A percentile compares a stretch with the other conserved stretches of the same genome.
These are phyloP conservation scores for Saimiri boliviensis DNA, from an alignment of 2,113 vertebrate genomes.

Conservation along the genomic window DNA sequence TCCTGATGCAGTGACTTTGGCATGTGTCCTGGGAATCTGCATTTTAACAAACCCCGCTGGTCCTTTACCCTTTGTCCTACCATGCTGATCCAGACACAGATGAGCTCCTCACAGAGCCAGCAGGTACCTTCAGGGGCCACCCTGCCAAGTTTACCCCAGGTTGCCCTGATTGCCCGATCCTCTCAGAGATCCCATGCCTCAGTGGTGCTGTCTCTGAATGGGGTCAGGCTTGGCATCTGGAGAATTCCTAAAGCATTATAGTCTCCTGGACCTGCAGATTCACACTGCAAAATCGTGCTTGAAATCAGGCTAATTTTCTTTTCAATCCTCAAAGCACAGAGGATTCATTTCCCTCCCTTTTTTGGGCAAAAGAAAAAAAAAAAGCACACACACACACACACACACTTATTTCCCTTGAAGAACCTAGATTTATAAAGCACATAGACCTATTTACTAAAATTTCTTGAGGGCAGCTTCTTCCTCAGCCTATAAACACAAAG, in stretches of 20 bases:
- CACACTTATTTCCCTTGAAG: conserved; percentile 16
- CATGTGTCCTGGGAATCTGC: neutral
- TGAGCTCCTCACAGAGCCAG: neutral
- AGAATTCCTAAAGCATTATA: neutral
- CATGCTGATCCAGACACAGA: neutral
- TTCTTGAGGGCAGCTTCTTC: conserved; percentile 22
- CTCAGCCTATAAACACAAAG: conserved; percentile 27
- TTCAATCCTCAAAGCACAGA: conserved; percentile 50
- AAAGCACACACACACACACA: neutral
- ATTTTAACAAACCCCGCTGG: neutral
- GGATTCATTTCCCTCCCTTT: conserved; percentile 25
- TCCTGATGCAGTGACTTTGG: neutral
- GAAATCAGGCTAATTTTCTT: conserved; percentile 48
- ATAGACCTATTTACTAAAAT: conserved; percentile 23
- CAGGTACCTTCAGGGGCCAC: neutral
- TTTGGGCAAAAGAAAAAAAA: neutral
- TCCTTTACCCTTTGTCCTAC: neutral
- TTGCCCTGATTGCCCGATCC: neutral
- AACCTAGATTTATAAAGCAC: conserved; percentile 54
- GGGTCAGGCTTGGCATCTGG: neutral
- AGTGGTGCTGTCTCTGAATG: rapidly evolving
- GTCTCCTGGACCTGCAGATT: neutral
- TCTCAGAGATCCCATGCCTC: neutral
- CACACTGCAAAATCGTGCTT: neutral
- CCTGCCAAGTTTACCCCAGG: too few species aligned